Percentiles rank a stretch among this genome's conserved stretches.
These are phyloP conservation scores for Lophotis ruficrista DNA, from an alignment of 2,113 vertebrate genomes.

Conservation along the genomic window DNA sequence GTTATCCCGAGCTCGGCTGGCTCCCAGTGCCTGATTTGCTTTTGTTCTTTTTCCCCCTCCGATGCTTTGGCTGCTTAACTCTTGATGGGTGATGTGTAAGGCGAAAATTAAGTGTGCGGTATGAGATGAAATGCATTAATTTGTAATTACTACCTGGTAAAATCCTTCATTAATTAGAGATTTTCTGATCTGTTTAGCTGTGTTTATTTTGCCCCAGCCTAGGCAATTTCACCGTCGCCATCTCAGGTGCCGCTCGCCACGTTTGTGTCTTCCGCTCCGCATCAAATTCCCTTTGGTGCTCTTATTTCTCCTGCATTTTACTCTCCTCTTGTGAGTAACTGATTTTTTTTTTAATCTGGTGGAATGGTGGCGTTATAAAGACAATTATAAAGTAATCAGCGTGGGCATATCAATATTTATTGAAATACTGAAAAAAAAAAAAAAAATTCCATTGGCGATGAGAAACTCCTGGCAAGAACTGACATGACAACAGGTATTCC, in stretches of 20 bases:
- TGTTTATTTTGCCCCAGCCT: background rate
- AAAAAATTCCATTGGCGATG: conserved; percentile 78
- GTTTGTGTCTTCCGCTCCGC: background rate
- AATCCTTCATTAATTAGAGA: background rate
- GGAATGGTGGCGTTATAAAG: conserved; percentile 50
- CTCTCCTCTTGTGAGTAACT: background rate
- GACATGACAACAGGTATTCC: conserved; percentile 79
- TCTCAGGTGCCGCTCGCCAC: background rate
- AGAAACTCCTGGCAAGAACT: conserved; percentile 79
- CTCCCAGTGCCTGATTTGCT: conserved; percentile 47
- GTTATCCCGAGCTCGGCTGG: conserved; percentile 41
- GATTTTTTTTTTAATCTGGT: background rate
- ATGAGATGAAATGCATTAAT: background rate
- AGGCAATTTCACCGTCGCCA: background rate
- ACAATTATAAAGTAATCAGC: conserved; percentile 66
- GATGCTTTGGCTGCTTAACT: conserved; percentile 12
- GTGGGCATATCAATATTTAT: conserved; percentile 88
- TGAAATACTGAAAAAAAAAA: conserved; percentile 86
- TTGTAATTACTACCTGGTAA: background rate
- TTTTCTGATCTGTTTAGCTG: background rate
- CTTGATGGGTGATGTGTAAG: background rate
- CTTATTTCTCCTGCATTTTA: background rate
- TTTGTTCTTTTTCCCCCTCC: conserved; percentile 8
- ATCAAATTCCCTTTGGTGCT: background rate
- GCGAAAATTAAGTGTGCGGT: background rate